phyloP scores from a whole-genome alignment of 2,113 vertebrate species.

The Myotis yumanensis region DNA sequence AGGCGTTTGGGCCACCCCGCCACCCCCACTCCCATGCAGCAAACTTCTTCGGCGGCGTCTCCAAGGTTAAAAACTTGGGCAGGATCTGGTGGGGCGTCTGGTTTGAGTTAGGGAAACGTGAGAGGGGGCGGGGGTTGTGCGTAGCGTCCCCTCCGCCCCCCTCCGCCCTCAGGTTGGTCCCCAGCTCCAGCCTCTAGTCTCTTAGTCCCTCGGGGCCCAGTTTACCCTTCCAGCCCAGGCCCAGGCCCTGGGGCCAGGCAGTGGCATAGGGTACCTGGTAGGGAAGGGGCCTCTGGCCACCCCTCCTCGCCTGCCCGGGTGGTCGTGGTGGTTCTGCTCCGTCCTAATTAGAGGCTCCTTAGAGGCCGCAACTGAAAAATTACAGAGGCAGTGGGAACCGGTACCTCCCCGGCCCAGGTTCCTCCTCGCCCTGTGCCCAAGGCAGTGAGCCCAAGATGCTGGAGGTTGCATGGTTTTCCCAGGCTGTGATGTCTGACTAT shows the following conservation, averaged over 20 bases:
- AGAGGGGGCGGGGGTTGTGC: constrained; percentile 30
- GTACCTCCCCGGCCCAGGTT: neutral
- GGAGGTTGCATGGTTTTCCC: neutral
- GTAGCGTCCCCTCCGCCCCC: constrained; percentile 38
- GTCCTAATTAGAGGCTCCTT: constrained; percentile 70
- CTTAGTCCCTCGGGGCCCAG: neutral
- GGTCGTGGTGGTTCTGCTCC: constrained; percentile 35
- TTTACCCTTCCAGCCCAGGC: neutral
- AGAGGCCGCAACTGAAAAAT: constrained; percentile 69
- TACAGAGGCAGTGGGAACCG: constrained; percentile 62
- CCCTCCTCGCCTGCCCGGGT: constrained; percentile 39
- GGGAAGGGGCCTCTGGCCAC: neutral
- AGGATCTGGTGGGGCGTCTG: constrained; percentile 63
- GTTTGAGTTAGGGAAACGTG: constrained; percentile 77
- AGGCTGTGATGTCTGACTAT: constrained; percentile 15
- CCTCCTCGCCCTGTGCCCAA: neutral
- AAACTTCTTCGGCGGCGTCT: neutral
- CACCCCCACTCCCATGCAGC: neutral
- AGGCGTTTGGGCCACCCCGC: neutral
- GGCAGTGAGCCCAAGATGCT: neutral
- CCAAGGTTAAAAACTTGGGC: constrained; percentile 59
- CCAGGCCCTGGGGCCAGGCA: neutral
- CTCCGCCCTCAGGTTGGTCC: neutral
- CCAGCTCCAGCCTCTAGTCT: neutral
- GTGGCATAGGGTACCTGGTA: neutral